Conservation (phyloP, 2,888 invertebrate species). For the Panzeria rudis region DNA sequence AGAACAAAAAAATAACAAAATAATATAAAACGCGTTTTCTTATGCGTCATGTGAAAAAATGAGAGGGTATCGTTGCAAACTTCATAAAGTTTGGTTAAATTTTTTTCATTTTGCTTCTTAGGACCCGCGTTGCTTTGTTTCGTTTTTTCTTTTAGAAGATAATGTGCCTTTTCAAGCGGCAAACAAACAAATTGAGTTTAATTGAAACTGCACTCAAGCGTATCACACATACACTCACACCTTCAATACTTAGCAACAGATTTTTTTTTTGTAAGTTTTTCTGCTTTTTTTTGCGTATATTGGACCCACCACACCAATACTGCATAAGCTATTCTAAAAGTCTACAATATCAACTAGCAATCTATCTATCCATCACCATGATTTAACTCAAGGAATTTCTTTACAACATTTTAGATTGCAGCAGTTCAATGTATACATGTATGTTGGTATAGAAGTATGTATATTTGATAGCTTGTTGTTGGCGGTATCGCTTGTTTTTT, state of each 20-base stretch:
- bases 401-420: constrained; percentile 53
- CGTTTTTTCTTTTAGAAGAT: constrained; percentile 55
- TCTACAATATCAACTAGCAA: constrained; percentile 39
- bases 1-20: constrained; percentile 1
- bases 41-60: constrained; percentile 69
- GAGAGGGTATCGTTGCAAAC: constrained; percentile 51
- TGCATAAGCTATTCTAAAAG: constrained; percentile 50
- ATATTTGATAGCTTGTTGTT: constrained; percentile 39
- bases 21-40: constrained; percentile 62
- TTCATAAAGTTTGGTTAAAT: constrained; percentile 45
- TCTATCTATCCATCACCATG: constrained; percentile 69
- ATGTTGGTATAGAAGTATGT: neutral
- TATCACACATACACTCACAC: constrained; percentile 51
- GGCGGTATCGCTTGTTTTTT: constrained; percentile 42
- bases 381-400: constrained; percentile 70
- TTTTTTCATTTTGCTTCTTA: constrained; percentile 22
- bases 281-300: constrained; percentile 6
- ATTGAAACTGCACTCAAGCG: constrained; percentile 74
- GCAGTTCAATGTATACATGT: constrained; percentile 18
- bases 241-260: constrained; percentile 34
- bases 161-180: constrained; percentile 73
- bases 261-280: constrained; percentile 3
- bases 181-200: constrained; percentile 77
- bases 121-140: constrained; percentile 35
- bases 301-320: constrained; percentile 55